Evolutionary conservation across 2,797 vertebrate species (phyloP), one percentile per base, ranked within the genome.

Genomic region (Anas georgica): DNA sequence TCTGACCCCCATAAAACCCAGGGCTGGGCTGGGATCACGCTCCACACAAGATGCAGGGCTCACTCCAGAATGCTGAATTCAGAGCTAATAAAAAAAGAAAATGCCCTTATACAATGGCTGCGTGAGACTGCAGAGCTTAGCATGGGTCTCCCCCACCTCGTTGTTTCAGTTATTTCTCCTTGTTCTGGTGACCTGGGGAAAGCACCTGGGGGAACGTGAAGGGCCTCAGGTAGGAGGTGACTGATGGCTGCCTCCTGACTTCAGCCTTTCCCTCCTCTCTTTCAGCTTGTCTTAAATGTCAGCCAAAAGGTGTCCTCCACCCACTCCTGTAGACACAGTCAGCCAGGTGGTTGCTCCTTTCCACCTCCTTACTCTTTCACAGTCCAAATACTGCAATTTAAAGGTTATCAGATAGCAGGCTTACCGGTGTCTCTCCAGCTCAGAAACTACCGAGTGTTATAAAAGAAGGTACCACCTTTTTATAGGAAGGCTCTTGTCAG

Each of bases 61-160:
- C 4, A 0, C 25, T 29, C 31, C 25, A 1, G 0, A 4, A 20
- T n/a, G 10, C 41, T 12, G 29, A 79, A 35, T 20, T 50, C 1
- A 0, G 25, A 29, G 28, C 2, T 28, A 70, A 23, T 23, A 10
- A n/a, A 50, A 52, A 52, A 59, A 20, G 4, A 79, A 72, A 82
- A 74, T 10, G 14, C 16, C 22, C 5, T 64, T 1, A 0, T 43
- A 45, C 52, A 66, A 46, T 22, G 39, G 4, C 56, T n/a, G 11
- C 52, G 56, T 76, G 35, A 45, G 16, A 46, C 15, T n/a, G 68
- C 26, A 31, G 17, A 75, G 48, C 22, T 39, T 54, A 35, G 43
- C 6, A 6, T 2, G 3, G 26, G 5, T 73, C 50, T 52, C 29
- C 29, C 18, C 14, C 6, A 7, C 18, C 37, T 6, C 14, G 31